Conservation (phyloP, 2,113 vertebrate species). For the Crotalus tigris region DNA sequence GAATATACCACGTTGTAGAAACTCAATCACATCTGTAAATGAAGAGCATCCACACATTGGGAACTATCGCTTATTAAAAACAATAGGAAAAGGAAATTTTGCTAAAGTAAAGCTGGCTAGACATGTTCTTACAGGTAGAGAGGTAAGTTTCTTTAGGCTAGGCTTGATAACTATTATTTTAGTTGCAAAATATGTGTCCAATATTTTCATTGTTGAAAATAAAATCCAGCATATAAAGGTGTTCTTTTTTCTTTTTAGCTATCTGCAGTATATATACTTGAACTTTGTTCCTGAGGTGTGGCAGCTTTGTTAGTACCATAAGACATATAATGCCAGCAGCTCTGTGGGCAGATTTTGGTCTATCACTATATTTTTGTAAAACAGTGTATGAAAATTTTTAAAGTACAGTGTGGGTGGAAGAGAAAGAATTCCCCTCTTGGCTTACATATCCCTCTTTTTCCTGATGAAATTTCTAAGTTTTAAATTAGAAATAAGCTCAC, state of each 20-base stretch:
- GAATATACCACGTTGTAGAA: constrained; percentile 88
- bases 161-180: neutral
- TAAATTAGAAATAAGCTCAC: neutral
- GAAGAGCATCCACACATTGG: constrained; percentile 91
- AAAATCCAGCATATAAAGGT: neutral
- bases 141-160: constrained; percentile 73
- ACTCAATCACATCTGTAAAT: constrained; percentile 84
- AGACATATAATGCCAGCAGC: neutral
- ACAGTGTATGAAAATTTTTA: neutral
- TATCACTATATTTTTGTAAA: neutral
- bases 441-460: neutral
- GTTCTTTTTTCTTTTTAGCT: neutral
- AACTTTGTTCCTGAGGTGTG: neutral
- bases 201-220: neutral
- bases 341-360: neutral
- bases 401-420: neutral
- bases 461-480: neutral
- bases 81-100: constrained; percentile 95
- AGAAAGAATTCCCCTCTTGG: neutral
- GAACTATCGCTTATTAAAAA: constrained; percentile 94
- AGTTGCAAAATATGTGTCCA: neutral
- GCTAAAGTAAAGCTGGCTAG: constrained; percentile 94
- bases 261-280: neutral
- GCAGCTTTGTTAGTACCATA: neutral
- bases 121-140: constrained; percentile 91